These are phyloP conservation scores for Geopemphigus sp. DNA, from an alignment of 1,140 invertebrate genomes.

Conservation along the genomic window DNA sequence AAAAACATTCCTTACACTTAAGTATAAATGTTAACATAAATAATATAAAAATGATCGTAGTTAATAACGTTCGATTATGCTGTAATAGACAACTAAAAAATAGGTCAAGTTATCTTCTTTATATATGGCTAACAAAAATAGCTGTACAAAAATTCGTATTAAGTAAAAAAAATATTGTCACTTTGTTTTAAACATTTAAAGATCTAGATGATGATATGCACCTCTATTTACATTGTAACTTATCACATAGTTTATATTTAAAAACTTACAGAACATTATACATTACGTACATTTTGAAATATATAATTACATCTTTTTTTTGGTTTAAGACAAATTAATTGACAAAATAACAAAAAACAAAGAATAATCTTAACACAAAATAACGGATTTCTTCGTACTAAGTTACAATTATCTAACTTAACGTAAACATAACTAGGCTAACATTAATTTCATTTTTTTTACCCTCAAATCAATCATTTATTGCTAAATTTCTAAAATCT, in stretches of 20 bases:
- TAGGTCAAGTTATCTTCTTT: constrained; percentile 20
- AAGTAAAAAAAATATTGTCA: constrained; percentile 50
- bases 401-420: constrained; percentile 21
- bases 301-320: constrained; percentile 22
- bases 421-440: neutral
- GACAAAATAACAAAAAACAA: constrained; percentile 47
- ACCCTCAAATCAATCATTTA: constrained; percentile 35
- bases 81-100: constrained; percentile 10
- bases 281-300: neutral
- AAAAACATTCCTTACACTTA: constrained; percentile 40
- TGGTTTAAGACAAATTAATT: constrained; percentile 40
- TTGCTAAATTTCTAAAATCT: constrained; percentile 38
- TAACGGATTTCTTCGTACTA: constrained; percentile 15
- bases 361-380: constrained; percentile 37
- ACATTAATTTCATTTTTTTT: constrained; percentile 2
- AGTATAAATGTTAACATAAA: constrained; percentile 47
- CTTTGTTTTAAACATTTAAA: constrained; percentile 28
- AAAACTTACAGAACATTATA: constrained; percentile 40
- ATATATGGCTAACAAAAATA: constrained; percentile 47
- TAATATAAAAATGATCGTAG: constrained; percentile 46
- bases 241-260: constrained; percentile 46
- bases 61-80: constrained; percentile 32
- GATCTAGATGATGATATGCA: constrained; percentile 48
- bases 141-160: constrained; percentile 44
- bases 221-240: constrained; percentile 48